Evolutionary conservation across 2,888 invertebrate species (phyloP).

Genomic region (Apantesis nais): DNA sequence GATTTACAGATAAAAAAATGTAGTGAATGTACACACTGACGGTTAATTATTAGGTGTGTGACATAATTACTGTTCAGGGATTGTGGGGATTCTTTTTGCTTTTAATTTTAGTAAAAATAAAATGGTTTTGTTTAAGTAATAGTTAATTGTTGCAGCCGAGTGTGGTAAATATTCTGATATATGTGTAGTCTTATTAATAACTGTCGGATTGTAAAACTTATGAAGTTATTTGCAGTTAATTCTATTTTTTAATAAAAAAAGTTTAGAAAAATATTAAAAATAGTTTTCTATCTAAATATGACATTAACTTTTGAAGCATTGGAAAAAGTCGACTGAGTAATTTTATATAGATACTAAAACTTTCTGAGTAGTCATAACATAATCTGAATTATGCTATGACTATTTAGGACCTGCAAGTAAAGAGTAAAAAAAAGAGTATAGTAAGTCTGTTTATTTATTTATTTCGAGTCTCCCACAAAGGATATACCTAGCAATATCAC

Average conservation of each 20-base stretch:
- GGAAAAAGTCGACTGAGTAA: too few relatives aligned
- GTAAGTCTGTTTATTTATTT: too few relatives aligned
- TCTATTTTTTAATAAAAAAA: not conserved
- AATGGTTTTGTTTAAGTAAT: slow-evolving; percentile 45
- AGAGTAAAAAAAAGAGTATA: too few relatives aligned
- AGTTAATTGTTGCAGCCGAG: slow-evolving; percentile 30
- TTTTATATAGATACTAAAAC: too few relatives aligned
- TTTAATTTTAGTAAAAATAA: slow-evolving; percentile 52
- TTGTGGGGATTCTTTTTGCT: slow-evolving; percentile 53
- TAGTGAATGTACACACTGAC: slow-evolving; percentile 53
- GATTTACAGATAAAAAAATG: slow-evolving; percentile 62
- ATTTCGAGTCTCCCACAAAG: too few relatives aligned
- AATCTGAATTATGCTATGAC: too few relatives aligned
- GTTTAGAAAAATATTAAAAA: not conserved
- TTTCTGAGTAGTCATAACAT: too few relatives aligned
- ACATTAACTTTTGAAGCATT: too few relatives aligned
- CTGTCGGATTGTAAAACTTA: not conserved
- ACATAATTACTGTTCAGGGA: slow-evolving; percentile 67
- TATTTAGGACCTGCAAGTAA: too few relatives aligned
- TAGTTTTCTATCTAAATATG: too few relatives aligned
- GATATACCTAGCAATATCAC: too few relatives aligned
- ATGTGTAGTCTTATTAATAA: not conserved
- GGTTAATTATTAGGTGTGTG: slow-evolving; percentile 68
- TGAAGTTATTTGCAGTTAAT: not conserved
- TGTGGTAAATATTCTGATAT: slow-evolving; percentile 19